Conservation (phyloP, 2,888 invertebrate species). For the Platycnemis pennipes region DNA sequence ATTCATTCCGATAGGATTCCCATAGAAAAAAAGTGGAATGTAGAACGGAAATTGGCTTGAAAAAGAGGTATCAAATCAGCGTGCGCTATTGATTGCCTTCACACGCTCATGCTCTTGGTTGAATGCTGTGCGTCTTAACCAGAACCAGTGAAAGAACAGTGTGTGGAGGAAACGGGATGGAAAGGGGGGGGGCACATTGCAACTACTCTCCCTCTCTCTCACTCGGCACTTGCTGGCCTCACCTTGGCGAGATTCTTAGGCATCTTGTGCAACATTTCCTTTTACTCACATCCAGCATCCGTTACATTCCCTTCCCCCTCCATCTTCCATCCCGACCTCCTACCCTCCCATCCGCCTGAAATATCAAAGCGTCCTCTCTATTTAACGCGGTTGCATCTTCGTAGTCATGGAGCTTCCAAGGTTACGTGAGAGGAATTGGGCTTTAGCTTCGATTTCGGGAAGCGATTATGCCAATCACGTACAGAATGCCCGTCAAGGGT, state of each 20-base stretch:
- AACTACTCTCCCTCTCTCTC: not conserved
- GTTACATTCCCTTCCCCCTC: not conserved
- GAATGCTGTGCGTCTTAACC: not conserved
- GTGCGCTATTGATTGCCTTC: not conserved
- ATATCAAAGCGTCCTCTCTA: not conserved
- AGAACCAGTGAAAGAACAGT: not conserved
- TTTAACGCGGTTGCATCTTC: not conserved
- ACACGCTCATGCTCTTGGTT: not conserved
- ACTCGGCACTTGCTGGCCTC: not conserved
- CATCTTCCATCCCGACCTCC: not conserved
- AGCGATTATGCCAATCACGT: not conserved
- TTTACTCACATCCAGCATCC: not conserved
- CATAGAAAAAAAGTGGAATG: not conserved
- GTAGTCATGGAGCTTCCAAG: not conserved
- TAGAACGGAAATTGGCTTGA: not conserved
- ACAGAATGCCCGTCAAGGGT: not conserved
- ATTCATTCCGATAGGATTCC: not conserved
- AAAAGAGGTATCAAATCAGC: not conserved
- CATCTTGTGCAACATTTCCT: conserved; percentile 19
- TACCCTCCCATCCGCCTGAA: not conserved
- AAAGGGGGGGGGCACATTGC: not conserved
- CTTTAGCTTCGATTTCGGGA: not conserved
- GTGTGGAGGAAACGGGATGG: not conserved
- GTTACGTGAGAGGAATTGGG: conserved; percentile 1
- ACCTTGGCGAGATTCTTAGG: not conserved